phyloP scores from a whole-genome alignment of 2,888 invertebrate species.

The Aradus depressus region DNA sequence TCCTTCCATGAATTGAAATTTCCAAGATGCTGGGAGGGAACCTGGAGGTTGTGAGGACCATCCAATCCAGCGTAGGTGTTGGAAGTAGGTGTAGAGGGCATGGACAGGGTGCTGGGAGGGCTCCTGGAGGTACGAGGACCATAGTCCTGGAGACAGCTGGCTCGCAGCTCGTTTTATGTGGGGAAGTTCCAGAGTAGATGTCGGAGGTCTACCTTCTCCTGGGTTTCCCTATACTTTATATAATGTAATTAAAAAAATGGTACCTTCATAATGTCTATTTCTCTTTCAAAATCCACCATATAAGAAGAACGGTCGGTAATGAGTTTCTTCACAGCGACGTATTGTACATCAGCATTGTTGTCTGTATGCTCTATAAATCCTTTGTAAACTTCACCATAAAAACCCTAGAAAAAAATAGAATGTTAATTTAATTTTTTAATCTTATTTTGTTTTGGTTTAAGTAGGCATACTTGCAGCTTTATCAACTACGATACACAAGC shows the following conservation, averaged over 20 bases:
- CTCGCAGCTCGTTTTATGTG: too few species aligned
- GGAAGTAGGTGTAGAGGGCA: too few species aligned
- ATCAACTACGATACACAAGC: neutral
- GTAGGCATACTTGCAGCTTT: neutral
- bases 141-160: too few species aligned
- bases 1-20: neutral
- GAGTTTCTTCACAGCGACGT: slow-evolving; percentile 57
- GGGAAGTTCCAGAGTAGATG: too few species aligned
- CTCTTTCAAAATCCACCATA: slow-evolving; percentile 60
- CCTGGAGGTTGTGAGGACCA: neutral
- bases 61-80: too few species aligned
- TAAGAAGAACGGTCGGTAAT: slow-evolving; percentile 40
- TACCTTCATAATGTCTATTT: slow-evolving; percentile 81
- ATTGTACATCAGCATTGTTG: slow-evolving; percentile 41
- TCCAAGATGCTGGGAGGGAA: neutral
- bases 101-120: too few species aligned
- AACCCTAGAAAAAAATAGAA: slow-evolving; percentile 47
- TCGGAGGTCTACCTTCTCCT: too few species aligned
- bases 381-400: slow-evolving; percentile 75
- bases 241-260: slow-evolving; percentile 1
- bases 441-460: neutral
- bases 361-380: slow-evolving; percentile 54
- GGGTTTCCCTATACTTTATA: neutral
- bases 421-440: neutral
- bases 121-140: too few species aligned